phyloP scores from a whole-genome alignment of 2,113 vertebrate species.

The Cnemophilus loriae region DNA sequence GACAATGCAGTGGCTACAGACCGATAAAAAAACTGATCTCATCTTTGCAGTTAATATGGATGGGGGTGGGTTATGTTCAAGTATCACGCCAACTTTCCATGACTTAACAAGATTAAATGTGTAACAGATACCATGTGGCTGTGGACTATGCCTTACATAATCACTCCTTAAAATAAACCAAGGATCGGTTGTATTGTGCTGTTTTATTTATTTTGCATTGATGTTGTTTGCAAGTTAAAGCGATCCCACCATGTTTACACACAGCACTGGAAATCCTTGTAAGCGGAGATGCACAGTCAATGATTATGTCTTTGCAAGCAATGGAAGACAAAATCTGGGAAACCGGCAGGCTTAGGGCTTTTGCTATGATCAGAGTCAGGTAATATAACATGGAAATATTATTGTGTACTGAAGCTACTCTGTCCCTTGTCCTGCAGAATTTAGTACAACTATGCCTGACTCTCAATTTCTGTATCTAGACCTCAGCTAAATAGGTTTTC shows the following conservation, averaged over 20 bases:
- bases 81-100: not conserved
- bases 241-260: not conserved
- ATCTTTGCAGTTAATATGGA: not conserved
- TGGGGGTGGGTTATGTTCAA: not conserved
- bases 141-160: not conserved
- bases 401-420: not conserved
- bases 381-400: not conserved
- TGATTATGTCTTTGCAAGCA: not conserved
- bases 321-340: not conserved
- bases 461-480: not conserved
- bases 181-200: accelerated
- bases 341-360: not conserved
- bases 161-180: not conserved
- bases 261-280: not conserved
- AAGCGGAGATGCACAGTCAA: not conserved
- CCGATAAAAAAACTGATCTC: not conserved
- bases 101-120: not conserved
- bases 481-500: not conserved
- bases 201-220: not conserved
- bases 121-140: not conserved
- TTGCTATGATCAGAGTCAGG: not conserved
- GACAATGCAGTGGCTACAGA: not conserved
- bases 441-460: not conserved
- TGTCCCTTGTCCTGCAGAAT: not conserved
- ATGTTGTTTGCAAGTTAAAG: not conserved